Percentiles rank a stretch among this genome's conserved stretches.
phyloP scores from a whole-genome alignment of 2,888 invertebrate genomes.

The Imbricaverruca yamaguchii region DNA sequence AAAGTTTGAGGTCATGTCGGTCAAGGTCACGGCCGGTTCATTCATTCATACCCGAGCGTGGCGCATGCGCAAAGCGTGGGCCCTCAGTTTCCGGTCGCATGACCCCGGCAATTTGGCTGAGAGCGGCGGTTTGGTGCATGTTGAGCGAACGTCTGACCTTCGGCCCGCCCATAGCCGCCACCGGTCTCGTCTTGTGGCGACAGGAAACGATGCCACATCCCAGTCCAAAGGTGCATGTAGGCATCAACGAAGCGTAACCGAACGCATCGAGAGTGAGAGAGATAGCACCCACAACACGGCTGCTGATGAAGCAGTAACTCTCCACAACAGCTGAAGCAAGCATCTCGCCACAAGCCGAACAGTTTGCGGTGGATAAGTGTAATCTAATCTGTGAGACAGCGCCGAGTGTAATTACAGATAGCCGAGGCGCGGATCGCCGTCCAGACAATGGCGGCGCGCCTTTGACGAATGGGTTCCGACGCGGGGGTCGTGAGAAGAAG shows the following conservation, averaged over 20 bases:
- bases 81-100: neutral
- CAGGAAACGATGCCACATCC: no score
- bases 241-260: no score
- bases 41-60: neutral
- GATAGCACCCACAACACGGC: no score
- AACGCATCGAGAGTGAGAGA: no score
- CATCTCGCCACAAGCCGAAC: neutral
- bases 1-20: conserved; percentile 12
- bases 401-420: neutral
- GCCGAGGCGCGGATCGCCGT: neutral
- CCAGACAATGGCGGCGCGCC: neutral
- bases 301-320: no score
- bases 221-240: no score
- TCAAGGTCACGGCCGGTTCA: conserved; percentile 16
- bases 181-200: no score
- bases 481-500: neutral
- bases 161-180: no score
- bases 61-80: neutral
- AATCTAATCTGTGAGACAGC: neutral
- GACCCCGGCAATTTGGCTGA: neutral
- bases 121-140: neutral
- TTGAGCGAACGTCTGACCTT: no score
- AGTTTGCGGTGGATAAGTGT: neutral
- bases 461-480: neutral
- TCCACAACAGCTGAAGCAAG: neutral